Percentiles rank a stretch among this genome's conserved stretches.
Evolutionary conservation across 2,888 invertebrate species (phyloP).

Genomic region (Oegoconia quadripuncta): DNA sequence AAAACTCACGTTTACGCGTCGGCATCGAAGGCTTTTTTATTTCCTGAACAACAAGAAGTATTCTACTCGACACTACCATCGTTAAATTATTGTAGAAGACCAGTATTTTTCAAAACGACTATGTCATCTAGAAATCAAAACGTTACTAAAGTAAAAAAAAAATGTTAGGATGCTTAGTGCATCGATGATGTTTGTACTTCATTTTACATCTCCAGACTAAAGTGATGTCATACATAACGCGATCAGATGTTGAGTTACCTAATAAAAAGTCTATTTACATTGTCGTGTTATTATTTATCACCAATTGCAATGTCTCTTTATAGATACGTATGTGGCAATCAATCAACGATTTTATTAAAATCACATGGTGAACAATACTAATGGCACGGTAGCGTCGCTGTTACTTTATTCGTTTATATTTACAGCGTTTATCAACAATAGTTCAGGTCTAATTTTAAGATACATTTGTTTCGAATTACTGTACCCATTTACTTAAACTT

Average conservation of each 20-base stretch:
- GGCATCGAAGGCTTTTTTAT: slow-evolving; percentile 23
- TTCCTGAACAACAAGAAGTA: slow-evolving; percentile 37
- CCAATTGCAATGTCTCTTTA: not conserved
- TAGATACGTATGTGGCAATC: no score
- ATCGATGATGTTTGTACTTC: slow-evolving; percentile 15
- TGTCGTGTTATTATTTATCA: slow-evolving; percentile 7
- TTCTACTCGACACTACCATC: slow-evolving; percentile 39
- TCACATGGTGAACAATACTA: no score
- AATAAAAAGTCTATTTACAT: slow-evolving; percentile 15
- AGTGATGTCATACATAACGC: slow-evolving; percentile 18
- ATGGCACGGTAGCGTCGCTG: no score
- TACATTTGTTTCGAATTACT: no score
- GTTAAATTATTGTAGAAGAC: slow-evolving; percentile 11
- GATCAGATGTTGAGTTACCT: slow-evolving; percentile 9
- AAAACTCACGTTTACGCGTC: slow-evolving; percentile 46
- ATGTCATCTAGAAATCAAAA: slow-evolving; percentile 22
- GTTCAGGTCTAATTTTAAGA: no score
- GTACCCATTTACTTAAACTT: no score
- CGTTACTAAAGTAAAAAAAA: slow-evolving; percentile 31
- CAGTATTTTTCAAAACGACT: slow-evolving; percentile 21
- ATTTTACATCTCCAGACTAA: slow-evolving; percentile 7
- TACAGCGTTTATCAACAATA: no score
- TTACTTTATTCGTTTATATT: no score
- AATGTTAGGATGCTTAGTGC: slow-evolving; percentile 18
- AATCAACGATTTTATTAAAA: no score